Conservation (phyloP, 2,888 invertebrate genomes). For the Microplitis deprimator region DNA sequence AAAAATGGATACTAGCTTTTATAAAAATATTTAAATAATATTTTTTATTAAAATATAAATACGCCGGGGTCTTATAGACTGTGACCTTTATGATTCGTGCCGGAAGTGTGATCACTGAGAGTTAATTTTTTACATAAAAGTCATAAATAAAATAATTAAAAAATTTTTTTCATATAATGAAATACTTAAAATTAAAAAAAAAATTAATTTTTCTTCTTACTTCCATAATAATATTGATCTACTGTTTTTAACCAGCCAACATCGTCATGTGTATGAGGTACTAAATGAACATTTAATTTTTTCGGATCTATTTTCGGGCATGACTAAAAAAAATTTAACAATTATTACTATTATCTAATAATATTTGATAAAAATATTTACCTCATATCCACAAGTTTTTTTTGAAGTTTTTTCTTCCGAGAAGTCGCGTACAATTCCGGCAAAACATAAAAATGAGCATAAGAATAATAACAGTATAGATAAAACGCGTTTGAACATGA, state of each 20-base stretch:
- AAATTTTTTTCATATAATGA: too few relatives aligned
- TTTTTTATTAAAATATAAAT: too few relatives aligned
- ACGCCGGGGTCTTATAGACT: too few relatives aligned
- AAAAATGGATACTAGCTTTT: too few relatives aligned
- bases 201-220: conserved; percentile 70
- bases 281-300: conserved; percentile 77
- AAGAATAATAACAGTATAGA: neutral
- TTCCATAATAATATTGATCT: conserved; percentile 92
- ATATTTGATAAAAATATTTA: neutral
- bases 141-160: too few relatives aligned
- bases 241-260: conserved; percentile 96
- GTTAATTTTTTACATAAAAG: too few relatives aligned
- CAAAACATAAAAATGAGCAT: neutral
- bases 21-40: too few relatives aligned
- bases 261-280: conserved; percentile 93
- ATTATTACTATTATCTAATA: neutral
- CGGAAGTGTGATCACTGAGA: too few relatives aligned
- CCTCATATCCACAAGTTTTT: neutral
- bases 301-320: conserved; percentile 63
- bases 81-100: too few relatives aligned
- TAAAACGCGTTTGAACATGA: neutral
- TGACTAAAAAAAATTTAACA: conserved; percentile 31
- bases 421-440: neutral
- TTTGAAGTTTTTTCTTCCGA: neutral
- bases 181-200: too few relatives aligned